Conservation (phyloP, 2,797 vertebrate genomes). For the Urophycis tenuis region DNA sequence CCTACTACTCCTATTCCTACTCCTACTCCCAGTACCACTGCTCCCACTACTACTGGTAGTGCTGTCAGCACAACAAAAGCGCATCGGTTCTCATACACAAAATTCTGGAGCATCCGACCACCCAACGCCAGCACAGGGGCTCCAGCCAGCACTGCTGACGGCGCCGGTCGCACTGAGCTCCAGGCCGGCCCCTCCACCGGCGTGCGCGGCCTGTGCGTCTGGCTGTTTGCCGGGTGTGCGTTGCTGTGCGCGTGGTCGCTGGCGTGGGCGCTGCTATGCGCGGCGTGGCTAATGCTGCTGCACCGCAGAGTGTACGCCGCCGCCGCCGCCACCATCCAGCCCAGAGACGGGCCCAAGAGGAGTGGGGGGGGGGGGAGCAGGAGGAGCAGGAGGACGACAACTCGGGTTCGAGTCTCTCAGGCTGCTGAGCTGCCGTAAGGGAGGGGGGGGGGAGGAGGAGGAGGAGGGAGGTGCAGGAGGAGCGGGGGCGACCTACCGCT, state of each 20-base stretch:
- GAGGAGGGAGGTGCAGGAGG: not conserved
- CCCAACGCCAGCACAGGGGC: too few species aligned
- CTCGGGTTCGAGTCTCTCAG: not conserved
- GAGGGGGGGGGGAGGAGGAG: slow-evolving; percentile 5
- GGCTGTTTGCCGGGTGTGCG: slow-evolving; percentile 49
- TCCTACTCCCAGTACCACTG: not conserved
- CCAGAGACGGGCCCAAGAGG: not conserved
- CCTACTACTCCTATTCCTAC: not conserved
- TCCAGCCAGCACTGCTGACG: too few species aligned
- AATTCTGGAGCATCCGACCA: too few species aligned
- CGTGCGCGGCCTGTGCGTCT: slow-evolving; percentile 49
- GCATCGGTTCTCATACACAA: too few species aligned
- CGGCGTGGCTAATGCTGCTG: not conserved
- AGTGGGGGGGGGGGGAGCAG: not conserved
- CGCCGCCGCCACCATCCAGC: too few species aligned
- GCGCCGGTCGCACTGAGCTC: too few species aligned
- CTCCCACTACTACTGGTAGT: not conserved
- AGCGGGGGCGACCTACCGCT: slow-evolving; percentile 38
- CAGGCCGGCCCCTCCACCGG: too few species aligned
- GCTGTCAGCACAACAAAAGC: too few species aligned
- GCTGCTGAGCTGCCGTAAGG: not conserved
- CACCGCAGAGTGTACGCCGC: not conserved
- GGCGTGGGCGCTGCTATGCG: not conserved
- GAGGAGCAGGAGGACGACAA: too few species aligned
- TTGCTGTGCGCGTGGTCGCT: slow-evolving; percentile 39